phyloP scores from a whole-genome alignment of 2,888 invertebrate genomes.

The Volucella zonaria region DNA sequence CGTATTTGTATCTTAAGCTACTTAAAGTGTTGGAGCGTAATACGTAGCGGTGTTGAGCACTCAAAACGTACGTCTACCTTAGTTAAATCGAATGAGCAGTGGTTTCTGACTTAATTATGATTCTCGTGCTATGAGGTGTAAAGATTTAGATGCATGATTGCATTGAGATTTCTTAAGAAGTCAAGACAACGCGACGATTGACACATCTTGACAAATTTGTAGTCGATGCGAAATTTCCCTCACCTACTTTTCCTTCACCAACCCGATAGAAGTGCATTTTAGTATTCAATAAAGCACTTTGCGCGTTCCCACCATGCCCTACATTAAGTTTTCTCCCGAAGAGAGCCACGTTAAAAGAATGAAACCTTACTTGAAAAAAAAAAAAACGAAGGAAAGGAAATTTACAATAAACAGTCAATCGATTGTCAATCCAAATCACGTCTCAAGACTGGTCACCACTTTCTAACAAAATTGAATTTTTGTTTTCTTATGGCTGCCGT shows the following conservation, averaged over 20 bases:
- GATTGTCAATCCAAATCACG: conserved; percentile 64
- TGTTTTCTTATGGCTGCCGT: conserved; percentile 10
- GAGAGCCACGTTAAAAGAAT: conserved; percentile 26
- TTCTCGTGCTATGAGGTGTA: conserved; percentile 38
- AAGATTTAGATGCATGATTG: conserved; percentile 46
- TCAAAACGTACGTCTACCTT: conserved; percentile 24
- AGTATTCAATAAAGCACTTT: conserved; percentile 49
- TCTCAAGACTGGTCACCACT: conserved; percentile 48
- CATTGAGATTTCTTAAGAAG: background rate
- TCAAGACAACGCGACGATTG: background rate
- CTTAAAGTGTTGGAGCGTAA: conserved; percentile 10
- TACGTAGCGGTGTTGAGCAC: conserved; percentile 35
- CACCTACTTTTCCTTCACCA: conserved; percentile 29
- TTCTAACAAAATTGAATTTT: conserved; percentile 60
- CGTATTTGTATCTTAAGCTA: background rate
- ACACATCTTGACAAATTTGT: conserved; percentile 1
- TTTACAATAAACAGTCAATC: conserved; percentile 38
- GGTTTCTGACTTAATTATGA: conserved; percentile 28
- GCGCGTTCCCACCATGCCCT: conserved; percentile 54
- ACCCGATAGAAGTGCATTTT: conserved; percentile 36
- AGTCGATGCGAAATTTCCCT: conserved; percentile 39
- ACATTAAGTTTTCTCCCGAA: conserved; percentile 70
- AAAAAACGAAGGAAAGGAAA: conserved; percentile 31
- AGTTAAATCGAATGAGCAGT: conserved; percentile 25
- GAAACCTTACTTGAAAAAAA: conserved; percentile 15